Conservation (phyloP, 2,888 invertebrate species). For the Tiliacea aurago region DNA sequence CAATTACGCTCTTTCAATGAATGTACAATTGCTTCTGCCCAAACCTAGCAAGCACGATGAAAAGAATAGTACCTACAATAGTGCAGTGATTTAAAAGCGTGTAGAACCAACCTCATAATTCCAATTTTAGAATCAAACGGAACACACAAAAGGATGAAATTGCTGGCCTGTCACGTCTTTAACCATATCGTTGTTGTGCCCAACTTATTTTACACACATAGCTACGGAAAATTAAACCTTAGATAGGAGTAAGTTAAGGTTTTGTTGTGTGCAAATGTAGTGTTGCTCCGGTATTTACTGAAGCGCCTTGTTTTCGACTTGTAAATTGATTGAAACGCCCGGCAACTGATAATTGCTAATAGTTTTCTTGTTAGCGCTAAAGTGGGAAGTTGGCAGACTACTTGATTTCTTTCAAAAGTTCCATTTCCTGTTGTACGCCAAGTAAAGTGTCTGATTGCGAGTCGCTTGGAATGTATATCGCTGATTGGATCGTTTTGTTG, state of each 20-base stretch:
- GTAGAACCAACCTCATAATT: conserved; percentile 39
- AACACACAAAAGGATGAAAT: conserved; percentile 74
- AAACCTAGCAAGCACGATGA: background rate
- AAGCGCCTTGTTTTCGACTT: conserved; percentile 82
- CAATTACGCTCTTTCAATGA: too few relatives aligned
- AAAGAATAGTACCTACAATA: background rate
- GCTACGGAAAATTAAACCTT: conserved; percentile 57
- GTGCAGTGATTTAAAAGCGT: conserved; percentile 30
- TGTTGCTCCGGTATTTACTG: conserved; percentile 72
- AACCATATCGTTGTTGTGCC: conserved; percentile 72
- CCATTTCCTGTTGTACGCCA: conserved; percentile 72
- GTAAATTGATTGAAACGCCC: conserved; percentile 87
- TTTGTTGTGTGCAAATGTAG: conserved; percentile 36
- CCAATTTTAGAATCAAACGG: conserved; percentile 60
- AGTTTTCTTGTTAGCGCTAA: conserved; percentile 86
- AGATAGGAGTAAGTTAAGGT: conserved; percentile 37
- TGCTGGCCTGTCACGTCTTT: conserved; percentile 74
- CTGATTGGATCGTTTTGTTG: conserved; percentile 53
- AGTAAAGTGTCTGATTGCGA: conserved; percentile 75
- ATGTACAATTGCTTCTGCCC: background rate
- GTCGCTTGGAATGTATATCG: conserved; percentile 59
- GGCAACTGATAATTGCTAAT: conserved; percentile 87
- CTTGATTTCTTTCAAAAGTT: conserved; percentile 80
- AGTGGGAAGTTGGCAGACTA: conserved; percentile 79
- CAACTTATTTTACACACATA: conserved; percentile 25